Base-by-base conservation (phyloP, 2,888 invertebrate genomes). In the Pegoplata infirma region DNA sequence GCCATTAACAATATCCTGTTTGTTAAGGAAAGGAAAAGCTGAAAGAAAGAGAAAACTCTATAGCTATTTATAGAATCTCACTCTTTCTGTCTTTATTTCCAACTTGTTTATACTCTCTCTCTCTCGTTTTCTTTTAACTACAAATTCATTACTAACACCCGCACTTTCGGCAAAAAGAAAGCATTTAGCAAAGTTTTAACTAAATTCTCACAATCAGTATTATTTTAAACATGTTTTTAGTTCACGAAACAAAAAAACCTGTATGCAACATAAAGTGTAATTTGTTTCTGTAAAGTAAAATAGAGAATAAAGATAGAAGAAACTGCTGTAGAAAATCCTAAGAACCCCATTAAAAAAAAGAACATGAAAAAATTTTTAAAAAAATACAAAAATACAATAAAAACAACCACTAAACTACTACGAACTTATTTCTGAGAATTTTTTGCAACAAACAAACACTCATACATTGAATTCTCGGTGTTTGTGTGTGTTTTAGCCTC, bases 221-320 rank as follows among this genome's bases (percentile, higher is more conserved):
- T n/a, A 51, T 4, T 53, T 14, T 40, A n/a, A 40, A 53, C 12
- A 23, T 49, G 49, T 19, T 19, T 23, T 7, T n/a, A 23, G 21
- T 49, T 32, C 55, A 40, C 10, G 12, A 40, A 28, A 28, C 28
- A 28, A 28, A 7, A 28, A 55, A 53, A 55, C 55, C 28, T 55
- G 55, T 55, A 55, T 55, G 55, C 55, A 32, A 55, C 6, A 32
- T 28, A 14, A 32, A 55, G 14, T 55, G 36, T 40, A n/a, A 12
- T n/a, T n/a, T n/a, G n/a, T n/a, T 40, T 12, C 36, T 40, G n/a
- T 40, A 32, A 4, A 32, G 36, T n/a, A n/a, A 12, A 40, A n/a
- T 5, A 40, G 36, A 40, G 36, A n/a, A n/a, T 40, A 40, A 40
- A 40, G n/a, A n/a, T n/a, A n/a, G n/a, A n/a, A n/a, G 36, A 40